A percentile compares a stretch with the other conserved stretches of the same genome.
Conservation (phyloP, 2,888 invertebrate species). For the Drosophila conformis region DNA sequence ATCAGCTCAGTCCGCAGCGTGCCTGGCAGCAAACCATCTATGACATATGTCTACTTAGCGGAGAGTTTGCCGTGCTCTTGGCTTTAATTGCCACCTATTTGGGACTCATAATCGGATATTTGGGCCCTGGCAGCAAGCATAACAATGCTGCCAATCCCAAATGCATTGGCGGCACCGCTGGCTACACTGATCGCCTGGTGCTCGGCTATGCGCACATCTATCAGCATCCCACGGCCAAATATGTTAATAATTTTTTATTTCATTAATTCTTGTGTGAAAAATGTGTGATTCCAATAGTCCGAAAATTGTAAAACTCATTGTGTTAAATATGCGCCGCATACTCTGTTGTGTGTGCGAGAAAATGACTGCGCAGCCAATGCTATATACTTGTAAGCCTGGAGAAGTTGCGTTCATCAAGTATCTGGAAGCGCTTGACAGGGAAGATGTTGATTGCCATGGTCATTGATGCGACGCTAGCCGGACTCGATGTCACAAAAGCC, state of each 20-base stretch:
- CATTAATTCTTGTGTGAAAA: too few relatives aligned
- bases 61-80: constrained; percentile 89
- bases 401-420: too few relatives aligned
- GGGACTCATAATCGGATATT: constrained; percentile 64
- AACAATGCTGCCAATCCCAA: constrained; percentile 88
- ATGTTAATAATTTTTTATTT: constrained; percentile 75
- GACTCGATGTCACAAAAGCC: too few relatives aligned
- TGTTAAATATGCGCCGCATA: too few relatives aligned
- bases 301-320: too few relatives aligned
- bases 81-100: constrained; percentile 88
- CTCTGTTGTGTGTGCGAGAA: too few relatives aligned
- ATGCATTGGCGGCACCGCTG: constrained; percentile 95
- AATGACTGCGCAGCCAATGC: too few relatives aligned
- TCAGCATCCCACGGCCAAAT: constrained; percentile 88
- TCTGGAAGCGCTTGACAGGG: too few relatives aligned
- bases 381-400: accelerated
- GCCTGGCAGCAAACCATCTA: constrained; percentile 76
- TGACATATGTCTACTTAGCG: constrained; percentile 85
- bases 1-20: constrained; percentile 64
- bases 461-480: too few relatives aligned
- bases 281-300: accelerated
- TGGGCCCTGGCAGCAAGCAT: constrained; percentile 95
- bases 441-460: too few relatives aligned
- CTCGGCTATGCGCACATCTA: constrained; percentile 92
- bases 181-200: constrained; percentile 92